Evolutionary conservation across 2,888 invertebrate species (phyloP).

Genomic region (Dinocampus coccinellae): DNA sequence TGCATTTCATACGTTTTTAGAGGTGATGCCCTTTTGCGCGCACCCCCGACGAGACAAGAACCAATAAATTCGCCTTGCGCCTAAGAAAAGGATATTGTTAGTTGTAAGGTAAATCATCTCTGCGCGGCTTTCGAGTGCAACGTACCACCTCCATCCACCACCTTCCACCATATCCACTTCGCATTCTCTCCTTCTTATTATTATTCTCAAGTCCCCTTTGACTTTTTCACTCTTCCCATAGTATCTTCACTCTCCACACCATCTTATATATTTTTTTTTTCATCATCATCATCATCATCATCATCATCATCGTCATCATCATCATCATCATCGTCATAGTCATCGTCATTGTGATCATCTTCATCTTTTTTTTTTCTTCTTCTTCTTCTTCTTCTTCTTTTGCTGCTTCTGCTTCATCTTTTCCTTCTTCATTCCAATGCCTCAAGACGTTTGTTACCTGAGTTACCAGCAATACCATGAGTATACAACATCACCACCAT

Average conservation of each 20-base stretch:
- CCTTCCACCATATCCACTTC: conserved; percentile 29
- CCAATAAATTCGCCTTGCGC: conserved; percentile 64
- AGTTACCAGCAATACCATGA: conserved; percentile 40
- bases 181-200: conserved; percentile 41
- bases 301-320: too few species aligned
- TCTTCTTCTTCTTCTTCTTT: conserved; percentile 26
- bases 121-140: conserved; percentile 44
- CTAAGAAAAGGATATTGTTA: conserved; percentile 65
- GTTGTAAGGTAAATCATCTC: conserved; percentile 67
- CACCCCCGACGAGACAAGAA: conserved; percentile 54
- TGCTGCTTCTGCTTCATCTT: conserved; percentile 27
- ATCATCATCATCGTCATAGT: too few species aligned
- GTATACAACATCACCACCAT: conserved; percentile 41
- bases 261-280: conserved; percentile 52
- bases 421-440: conserved; percentile 33
- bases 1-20: conserved; percentile 14
- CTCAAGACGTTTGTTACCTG: conserved; percentile 43
- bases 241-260: conserved; percentile 49
- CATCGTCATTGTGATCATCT: conserved; percentile 13
- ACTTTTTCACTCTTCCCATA: conserved; percentile 33
- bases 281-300: conserved; percentile 49
- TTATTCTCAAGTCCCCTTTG: conserved; percentile 17
- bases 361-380: conserved; percentile 21
- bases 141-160: conserved; percentile 40
- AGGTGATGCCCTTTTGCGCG: conserved; percentile 49